Conservation (phyloP, 2,888 invertebrate species). For the Watsonalla cultraria region DNA sequence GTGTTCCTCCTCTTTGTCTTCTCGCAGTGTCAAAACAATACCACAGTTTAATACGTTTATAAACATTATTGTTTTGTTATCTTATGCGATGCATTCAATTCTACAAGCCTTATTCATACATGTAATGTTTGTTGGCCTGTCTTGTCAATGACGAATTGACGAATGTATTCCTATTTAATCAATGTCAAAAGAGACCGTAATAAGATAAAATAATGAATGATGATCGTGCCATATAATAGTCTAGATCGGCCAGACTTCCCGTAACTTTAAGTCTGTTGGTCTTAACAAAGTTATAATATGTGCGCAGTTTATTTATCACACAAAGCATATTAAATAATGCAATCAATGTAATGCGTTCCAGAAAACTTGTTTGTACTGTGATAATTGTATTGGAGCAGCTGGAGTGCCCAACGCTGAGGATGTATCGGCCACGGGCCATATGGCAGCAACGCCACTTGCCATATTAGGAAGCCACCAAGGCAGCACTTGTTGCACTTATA, state of each 20-base stretch:
- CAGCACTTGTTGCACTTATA: conserved; percentile 78
- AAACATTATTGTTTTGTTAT: conserved; percentile 38
- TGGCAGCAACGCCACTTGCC: conserved; percentile 64
- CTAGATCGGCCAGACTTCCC: background rate
- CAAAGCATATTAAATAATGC: conserved; percentile 6
- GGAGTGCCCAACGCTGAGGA: conserved; percentile 53
- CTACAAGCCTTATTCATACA: conserved; percentile 25
- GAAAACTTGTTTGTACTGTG: conserved; percentile 38
- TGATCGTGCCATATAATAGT: background rate
- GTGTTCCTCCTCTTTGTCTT: conserved; percentile 26
- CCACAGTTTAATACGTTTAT: conserved; percentile 30
- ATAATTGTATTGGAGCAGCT: conserved; percentile 41
- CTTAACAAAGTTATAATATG: background rate
- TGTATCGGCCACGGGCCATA: conserved; percentile 69
- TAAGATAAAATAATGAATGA: too few relatives aligned
- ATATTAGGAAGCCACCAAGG: conserved; percentile 73
- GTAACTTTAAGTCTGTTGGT: background rate
- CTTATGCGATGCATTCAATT: conserved; percentile 32
- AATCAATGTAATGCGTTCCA: conserved; percentile 22
- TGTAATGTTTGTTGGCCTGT: conserved; percentile 13
- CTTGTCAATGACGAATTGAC: conserved; percentile 13
- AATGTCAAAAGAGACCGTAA: background rate
- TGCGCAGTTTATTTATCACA: conserved; percentile 4
- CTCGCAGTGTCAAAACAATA: conserved; percentile 35
- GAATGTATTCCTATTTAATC: conserved; percentile 10